Percentiles rank a stretch among this genome's conserved stretches.
phyloP scores from a whole-genome alignment of 2,113 vertebrate genomes.

The Syngnathus typhle region DNA sequence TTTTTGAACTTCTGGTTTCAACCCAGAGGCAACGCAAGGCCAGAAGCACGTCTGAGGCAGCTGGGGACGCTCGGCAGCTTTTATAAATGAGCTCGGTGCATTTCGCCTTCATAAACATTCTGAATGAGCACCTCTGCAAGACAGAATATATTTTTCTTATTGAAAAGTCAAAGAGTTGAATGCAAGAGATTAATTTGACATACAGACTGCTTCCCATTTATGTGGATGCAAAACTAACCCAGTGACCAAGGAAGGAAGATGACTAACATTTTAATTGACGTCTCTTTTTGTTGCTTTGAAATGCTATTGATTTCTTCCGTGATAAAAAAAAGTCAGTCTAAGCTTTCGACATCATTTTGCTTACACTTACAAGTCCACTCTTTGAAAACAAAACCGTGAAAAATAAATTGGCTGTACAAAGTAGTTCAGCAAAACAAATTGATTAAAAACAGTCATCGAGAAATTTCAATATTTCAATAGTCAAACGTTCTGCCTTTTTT shows the following conservation, averaged over 20 bases:
- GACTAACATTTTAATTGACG: neutral
- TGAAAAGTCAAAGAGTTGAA: neutral
- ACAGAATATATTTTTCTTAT: neutral
- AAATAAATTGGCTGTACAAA: neutral
- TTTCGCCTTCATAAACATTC: neutral
- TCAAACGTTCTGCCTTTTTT: no score
- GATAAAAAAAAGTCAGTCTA: neutral
- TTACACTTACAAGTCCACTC: neutral
- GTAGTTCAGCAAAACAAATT: neutral
- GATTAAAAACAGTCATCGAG: neutral
- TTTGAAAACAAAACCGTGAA: neutral
- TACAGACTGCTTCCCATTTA: neutral
- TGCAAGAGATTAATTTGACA: neutral
- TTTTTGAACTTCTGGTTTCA: neutral
- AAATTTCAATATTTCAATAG: neutral
- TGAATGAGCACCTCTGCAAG: neutral
- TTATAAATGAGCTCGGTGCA: neutral
- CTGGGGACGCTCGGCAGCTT: neutral
- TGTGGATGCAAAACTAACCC: neutral
- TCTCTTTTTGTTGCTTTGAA: neutral
- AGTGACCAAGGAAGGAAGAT: neutral
- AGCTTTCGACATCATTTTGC: neutral
- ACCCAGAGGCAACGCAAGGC: neutral
- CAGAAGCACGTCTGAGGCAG: neutral
- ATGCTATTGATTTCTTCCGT: neutral